Conservation (phyloP, 2,888 invertebrate species). For the Sminthurinus aureus region DNA sequence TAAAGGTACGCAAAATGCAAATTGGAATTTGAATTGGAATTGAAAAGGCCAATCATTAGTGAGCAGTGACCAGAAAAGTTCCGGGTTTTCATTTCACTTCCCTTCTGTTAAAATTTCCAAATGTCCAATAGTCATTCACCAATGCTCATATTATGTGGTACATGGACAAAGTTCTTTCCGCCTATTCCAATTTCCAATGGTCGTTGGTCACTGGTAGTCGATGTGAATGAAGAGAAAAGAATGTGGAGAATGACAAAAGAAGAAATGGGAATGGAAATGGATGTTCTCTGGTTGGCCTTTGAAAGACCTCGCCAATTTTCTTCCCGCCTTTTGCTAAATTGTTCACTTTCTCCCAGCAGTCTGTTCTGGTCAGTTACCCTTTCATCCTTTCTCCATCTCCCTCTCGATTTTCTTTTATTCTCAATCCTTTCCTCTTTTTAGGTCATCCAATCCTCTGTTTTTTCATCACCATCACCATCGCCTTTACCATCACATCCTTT, state of each 20-base stretch:
- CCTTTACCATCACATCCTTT: too few relatives aligned
- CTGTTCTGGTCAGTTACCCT: not conserved
- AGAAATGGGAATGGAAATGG: not conserved
- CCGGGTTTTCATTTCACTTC: too few relatives aligned
- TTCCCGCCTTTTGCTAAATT: slow-evolving; percentile 2
- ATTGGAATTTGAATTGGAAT: too few relatives aligned
- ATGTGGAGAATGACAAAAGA: too few relatives aligned
- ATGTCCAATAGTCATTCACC: too few relatives aligned
- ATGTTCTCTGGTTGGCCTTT: slow-evolving; percentile 14
- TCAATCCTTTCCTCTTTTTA: not conserved
- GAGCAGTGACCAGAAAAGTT: too few relatives aligned
- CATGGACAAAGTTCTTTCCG: too few relatives aligned
- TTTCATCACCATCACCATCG: too few relatives aligned
- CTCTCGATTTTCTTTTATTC: not conserved
- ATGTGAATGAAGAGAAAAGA: not conserved
- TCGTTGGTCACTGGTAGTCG: not conserved
- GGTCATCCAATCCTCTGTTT: not conserved
- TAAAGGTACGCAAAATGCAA: too few relatives aligned
- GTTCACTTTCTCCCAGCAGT: not conserved
- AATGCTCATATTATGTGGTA: too few relatives aligned
- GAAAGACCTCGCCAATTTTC: slow-evolving; percentile 18
- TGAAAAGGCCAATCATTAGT: too few relatives aligned
- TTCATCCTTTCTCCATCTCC: not conserved
- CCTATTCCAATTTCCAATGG: not conserved
- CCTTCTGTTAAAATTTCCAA: too few relatives aligned